A percentile compares a stretch with the other conserved stretches of the same genome.
These are phyloP conservation scores for Nomada flava DNA, from an alignment of 2,888 invertebrate species.

Conservation along the genomic window DNA sequence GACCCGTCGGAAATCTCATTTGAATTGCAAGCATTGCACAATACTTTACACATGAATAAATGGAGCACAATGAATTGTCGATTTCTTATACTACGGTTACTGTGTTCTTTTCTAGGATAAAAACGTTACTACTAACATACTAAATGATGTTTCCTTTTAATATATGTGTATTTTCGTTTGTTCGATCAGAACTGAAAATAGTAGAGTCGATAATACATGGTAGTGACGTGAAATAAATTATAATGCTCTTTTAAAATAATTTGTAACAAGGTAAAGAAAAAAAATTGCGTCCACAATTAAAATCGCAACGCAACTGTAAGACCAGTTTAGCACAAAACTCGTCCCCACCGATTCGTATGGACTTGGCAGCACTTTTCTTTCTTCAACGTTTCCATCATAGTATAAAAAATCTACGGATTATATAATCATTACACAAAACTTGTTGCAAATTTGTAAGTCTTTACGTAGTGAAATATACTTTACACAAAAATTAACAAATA, in stretches of 20 bases:
- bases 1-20: conserved; percentile 25
- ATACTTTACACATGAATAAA: conserved; percentile 26
- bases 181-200: not conserved
- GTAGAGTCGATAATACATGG: not conserved
- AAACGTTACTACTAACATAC: not conserved
- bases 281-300: conserved; percentile 4
- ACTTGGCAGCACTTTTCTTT: conserved; percentile 5
- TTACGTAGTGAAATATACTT: conserved; percentile 65
- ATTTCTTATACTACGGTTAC: not conserved
- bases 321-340: not conserved
- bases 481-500: conserved; percentile 66
- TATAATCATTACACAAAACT: conserved; percentile 30
- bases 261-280: not conserved
- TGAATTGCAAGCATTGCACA: conserved; percentile 55
- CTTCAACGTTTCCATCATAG: not conserved
- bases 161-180: not conserved
- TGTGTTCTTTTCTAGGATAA: not conserved
- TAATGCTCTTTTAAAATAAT: conserved; percentile 16
- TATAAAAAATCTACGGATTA: conserved; percentile 31
- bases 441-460: conserved; percentile 59
- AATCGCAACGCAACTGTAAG: conserved; percentile 11
- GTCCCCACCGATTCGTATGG: not conserved
- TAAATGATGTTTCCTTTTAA: not conserved
- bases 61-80: conserved; percentile 6
- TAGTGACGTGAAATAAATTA: conserved; percentile 14